Base-by-base conservation (phyloP, 1,140 invertebrate species). In the Orchestia grillus region DNA sequence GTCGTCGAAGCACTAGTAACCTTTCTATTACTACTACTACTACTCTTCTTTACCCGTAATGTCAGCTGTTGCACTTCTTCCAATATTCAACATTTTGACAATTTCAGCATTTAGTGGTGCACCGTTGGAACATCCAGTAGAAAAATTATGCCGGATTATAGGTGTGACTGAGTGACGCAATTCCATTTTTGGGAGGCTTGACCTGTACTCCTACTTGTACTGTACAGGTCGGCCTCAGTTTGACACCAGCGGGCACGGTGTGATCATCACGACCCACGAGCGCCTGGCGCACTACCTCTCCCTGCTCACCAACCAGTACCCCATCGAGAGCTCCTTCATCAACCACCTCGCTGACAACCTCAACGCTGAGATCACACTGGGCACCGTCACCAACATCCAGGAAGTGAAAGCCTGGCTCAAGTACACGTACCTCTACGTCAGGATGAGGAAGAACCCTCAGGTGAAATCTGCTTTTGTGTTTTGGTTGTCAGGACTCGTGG, bases 371-470 rank as follows among this genome's bases (percentile, higher is more conserved):
- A 98, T 99, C 96, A 98, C 98, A 6, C 97, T 99, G 16, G 99
- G 99, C 19, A 99, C 99, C 43, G 99, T 99, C 87, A 98, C 98
- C 4, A 99, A 99, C 97, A 98, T 99, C 11, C 98, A 99, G 88
- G 99, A 99, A 98, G 99, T 99, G 0, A 98, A 99, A 0, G 98
- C 99, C 97, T 99, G 99, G 99, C 97, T 99, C 0, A 99, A 99
- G 97, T 99, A 99, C 97, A 99, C 99, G 0, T 99, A 99, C 97
- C 97, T 99, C 3, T 99, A 98, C 97, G 98, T 99, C 0, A 98
- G 99, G 97, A 99, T 99, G 98, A 98, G 98, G 96, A 98, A 98
- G 95, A 99, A 99, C 98, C 99, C 99, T 41, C 98, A 98, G 97
- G 98, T 98, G 0, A 99, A 99, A 57, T 57, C 62, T 77, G 62